A percentile compares a stretch with the other conserved stretches of the same genome.
phyloP scores from a whole-genome alignment of 2,113 vertebrate genomes.

The Oreochromis tanganicae region DNA sequence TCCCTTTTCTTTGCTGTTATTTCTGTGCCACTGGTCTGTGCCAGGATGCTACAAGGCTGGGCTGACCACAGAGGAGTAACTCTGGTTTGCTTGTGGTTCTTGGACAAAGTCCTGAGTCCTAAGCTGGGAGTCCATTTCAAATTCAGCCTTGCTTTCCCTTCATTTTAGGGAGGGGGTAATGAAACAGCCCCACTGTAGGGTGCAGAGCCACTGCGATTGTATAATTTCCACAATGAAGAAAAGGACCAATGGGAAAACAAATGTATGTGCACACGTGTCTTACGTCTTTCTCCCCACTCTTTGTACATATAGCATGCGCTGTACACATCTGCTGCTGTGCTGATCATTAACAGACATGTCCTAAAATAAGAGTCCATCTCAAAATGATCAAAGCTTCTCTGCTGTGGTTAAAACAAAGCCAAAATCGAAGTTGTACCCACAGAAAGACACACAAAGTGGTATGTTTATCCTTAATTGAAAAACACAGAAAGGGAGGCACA shows the following conservation, averaged over 20 bases:
- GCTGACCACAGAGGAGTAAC: conserved; percentile 52
- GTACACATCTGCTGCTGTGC: conserved; percentile 22
- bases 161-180: conserved; percentile 28
- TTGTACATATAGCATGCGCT: neutral
- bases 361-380: conserved; percentile 56
- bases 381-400: conserved; percentile 52
- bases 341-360: conserved; percentile 46
- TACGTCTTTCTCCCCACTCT: neutral
- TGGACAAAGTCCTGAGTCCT: conserved; percentile 35
- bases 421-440: conserved; percentile 21
- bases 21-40: conserved; percentile 41
- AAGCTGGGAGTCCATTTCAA: conserved; percentile 31
- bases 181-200: neutral
- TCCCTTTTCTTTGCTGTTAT: conserved; percentile 61
- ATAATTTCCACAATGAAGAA: neutral
- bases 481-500: neutral
- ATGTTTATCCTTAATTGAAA: conserved; percentile 27
- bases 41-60: conserved; percentile 49
- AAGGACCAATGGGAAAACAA: neutral
- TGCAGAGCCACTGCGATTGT: neutral
- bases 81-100: conserved; percentile 60
- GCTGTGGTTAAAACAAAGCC: conserved; percentile 51
- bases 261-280: neutral
- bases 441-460: conserved; percentile 11
- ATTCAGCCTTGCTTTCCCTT: conserved; percentile 15